Percentiles rank a stretch among this genome's conserved stretches.
Conservation (phyloP, 2,113 vertebrate species). For the Isurus oxyrinchus region DNA sequence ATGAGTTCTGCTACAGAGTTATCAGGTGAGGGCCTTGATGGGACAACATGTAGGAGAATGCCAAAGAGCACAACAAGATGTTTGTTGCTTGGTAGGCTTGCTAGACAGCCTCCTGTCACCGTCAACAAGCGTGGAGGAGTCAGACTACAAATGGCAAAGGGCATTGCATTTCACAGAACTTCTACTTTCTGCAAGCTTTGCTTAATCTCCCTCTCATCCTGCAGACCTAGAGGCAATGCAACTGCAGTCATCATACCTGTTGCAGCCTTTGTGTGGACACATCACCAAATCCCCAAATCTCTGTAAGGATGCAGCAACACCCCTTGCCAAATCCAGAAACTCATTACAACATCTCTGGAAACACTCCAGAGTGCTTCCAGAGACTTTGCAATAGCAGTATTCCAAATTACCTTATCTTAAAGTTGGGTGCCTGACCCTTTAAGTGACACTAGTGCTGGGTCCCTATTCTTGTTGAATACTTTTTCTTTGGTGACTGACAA, state of each 20-base stretch:
- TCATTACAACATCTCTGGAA: not conserved
- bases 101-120: not conserved
- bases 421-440: not conserved
- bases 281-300: not conserved
- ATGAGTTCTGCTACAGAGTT: too few relatives aligned
- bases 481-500: not conserved
- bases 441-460: not conserved
- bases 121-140: not conserved
- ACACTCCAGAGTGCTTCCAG: not conserved
- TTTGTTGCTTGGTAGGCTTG: not conserved
- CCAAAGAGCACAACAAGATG: too few relatives aligned
- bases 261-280: not conserved
- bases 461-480: not conserved
- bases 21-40: too few relatives aligned
- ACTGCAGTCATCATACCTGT: not conserved
- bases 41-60: too few relatives aligned
- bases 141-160: not conserved
- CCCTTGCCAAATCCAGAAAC: not conserved
- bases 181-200: not conserved
- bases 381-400: not conserved
- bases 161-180: not conserved
- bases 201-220: not conserved
- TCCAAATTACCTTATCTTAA: not conserved
- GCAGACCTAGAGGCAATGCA: not conserved
- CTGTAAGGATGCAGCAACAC: not conserved